Percentiles rank a stretch among this genome's conserved stretches.
These are phyloP conservation scores for Bombus impatiens DNA, from an alignment of 1,140 invertebrate genomes.

Conservation along the genomic window DNA sequence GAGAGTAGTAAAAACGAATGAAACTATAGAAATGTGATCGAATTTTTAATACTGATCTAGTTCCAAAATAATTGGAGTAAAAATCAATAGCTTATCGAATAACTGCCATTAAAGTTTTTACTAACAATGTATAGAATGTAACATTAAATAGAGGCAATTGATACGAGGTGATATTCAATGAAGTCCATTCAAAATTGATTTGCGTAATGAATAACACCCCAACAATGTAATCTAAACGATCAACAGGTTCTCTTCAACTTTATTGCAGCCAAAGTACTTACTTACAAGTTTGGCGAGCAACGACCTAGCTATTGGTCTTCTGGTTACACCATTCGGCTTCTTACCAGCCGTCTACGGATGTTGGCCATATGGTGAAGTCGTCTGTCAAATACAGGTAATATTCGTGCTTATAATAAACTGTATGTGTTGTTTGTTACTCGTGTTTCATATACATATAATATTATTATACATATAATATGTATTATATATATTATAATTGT, in stretches of 20 bases:
- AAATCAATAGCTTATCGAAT: background rate
- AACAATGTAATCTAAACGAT: constrained; percentile 55
- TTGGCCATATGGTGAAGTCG: constrained; percentile 94
- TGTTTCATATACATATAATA: background rate
- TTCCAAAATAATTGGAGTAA: background rate
- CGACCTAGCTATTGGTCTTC: constrained; percentile 91
- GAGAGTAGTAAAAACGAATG: background rate
- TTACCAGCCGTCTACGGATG: constrained; percentile 91
- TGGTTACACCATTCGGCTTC: constrained; percentile 91
- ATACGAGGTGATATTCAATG: background rate
- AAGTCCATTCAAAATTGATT: background rate
- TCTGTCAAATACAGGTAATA: constrained; percentile 93
- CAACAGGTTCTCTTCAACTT: constrained; percentile 70
- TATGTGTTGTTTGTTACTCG: background rate
- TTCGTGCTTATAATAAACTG: background rate
- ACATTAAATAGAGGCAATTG: background rate
- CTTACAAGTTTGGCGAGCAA: constrained; percentile 92
- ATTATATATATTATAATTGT: too few species aligned
- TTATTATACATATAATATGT: too few species aligned
- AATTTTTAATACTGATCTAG: too few species aligned
- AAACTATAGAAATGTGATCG: too few species aligned
- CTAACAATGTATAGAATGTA: too few species aligned
- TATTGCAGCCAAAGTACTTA: constrained; percentile 90
- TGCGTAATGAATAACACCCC: constrained; percentile 4
- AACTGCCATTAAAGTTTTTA: background rate